phyloP scores from a whole-genome alignment of 2,113 vertebrate species.

The Mungos mungo region DNA sequence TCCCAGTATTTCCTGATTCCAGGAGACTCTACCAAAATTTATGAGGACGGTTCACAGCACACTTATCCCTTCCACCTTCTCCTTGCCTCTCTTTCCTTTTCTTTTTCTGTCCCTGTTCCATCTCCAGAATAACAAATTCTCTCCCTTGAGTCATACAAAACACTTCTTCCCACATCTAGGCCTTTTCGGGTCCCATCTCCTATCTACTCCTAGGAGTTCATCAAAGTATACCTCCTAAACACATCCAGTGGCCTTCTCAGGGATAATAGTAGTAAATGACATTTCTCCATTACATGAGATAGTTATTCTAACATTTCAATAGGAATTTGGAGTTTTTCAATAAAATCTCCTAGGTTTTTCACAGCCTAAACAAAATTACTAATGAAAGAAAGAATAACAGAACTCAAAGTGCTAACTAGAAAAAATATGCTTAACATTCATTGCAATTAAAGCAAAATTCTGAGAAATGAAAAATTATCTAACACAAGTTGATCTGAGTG shows the following conservation, averaged over 20 bases:
- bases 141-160: neutral
- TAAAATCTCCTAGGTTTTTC: neutral
- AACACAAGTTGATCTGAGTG: slow-evolving; percentile 26
- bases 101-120: neutral
- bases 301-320: neutral
- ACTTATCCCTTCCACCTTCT: neutral
- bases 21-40: neutral
- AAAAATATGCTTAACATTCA: slow-evolving; percentile 3
- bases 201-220: neutral
- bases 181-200: neutral
- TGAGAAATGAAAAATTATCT: neutral
- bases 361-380: neutral
- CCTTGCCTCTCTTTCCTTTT: neutral
- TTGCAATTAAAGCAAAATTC: slow-evolving; percentile 35
- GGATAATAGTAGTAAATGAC: neutral
- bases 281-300: neutral
- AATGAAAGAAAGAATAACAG: neutral
- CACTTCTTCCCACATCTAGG: neutral
- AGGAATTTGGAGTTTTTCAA: neutral
- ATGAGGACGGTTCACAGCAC: neutral
- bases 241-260: neutral
- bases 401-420: neutral
- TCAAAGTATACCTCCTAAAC: neutral
- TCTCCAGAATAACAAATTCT: neutral
- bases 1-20: neutral